Conservation (phyloP, 2,888 invertebrate species). For the Eurois occulta region DNA sequence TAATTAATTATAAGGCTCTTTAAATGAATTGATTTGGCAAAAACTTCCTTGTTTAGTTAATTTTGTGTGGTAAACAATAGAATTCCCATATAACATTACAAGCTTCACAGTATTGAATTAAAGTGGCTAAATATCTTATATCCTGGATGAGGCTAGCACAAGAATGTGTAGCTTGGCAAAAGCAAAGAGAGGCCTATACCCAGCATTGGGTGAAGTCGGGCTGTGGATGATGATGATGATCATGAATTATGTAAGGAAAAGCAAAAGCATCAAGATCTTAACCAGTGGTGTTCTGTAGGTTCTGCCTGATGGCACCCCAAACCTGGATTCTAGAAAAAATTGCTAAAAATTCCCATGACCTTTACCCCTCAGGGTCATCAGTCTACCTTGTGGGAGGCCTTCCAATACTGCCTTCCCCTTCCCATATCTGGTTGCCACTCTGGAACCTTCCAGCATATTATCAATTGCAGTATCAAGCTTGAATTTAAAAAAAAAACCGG, state of each 20-base stretch:
- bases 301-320: not conserved
- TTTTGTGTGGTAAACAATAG: conserved; percentile 8
- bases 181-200: not conserved
- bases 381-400: not conserved
- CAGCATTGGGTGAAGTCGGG: not conserved
- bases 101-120: not conserved
- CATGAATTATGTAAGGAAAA: not conserved
- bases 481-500: no score
- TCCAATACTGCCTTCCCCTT: not conserved
- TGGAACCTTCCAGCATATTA: not conserved
- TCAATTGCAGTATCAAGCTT: not conserved
- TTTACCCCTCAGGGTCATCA: not conserved
- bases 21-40: not conserved
- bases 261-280: not conserved
- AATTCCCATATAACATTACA: not conserved
- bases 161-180: not conserved
- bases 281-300: not conserved
- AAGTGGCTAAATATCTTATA: not conserved
- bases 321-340: not conserved
- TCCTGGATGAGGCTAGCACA: not conserved
- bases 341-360: not conserved
- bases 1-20: not conserved
- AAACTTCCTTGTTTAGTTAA: not conserved
- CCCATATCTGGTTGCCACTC: not conserved
- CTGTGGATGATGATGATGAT: not conserved